Evolutionary conservation across 2,113 vertebrate species (phyloP).

Genomic region (Gadus macrocephalus): DNA sequence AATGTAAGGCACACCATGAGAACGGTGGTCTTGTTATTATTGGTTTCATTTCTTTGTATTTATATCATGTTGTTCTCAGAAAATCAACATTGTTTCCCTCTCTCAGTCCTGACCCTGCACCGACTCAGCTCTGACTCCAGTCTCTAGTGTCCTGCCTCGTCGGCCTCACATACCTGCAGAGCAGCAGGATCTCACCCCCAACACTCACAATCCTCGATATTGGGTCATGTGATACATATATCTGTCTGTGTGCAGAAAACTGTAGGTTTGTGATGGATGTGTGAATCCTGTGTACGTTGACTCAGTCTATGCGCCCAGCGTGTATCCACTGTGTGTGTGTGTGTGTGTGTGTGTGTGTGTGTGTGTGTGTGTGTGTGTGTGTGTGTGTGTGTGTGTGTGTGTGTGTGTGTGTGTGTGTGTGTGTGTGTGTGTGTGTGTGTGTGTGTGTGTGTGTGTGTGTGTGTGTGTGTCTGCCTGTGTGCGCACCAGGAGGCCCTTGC

Average conservation of each 20-base stretch:
- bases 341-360: slow-evolving; percentile 15
- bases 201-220: too few species aligned
- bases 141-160: too few species aligned
- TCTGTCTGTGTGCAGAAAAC: too few species aligned
- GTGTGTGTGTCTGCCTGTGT: slow-evolving; percentile 6
- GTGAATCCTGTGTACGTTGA: slow-evolving; percentile 7
- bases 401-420: slow-evolving; percentile 15
- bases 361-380: slow-evolving; percentile 17
- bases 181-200: too few species aligned
- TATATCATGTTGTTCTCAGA: too few species aligned
- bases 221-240: too few species aligned
- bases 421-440: slow-evolving; percentile 31
- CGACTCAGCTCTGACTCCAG: too few species aligned
- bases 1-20: background rate
- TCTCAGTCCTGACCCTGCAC: too few species aligned
- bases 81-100: too few species aligned
- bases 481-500: slow-evolving; percentile 62
- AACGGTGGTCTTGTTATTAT: background rate
- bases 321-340: slow-evolving; percentile 8
- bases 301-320: background rate
- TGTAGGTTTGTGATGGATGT: background rate
- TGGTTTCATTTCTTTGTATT: too few species aligned
- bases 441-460: slow-evolving; percentile 44
- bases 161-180: too few species aligned
- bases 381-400: slow-evolving; percentile 52